These are phyloP conservation scores for Denticeps clupeoides DNA, from an alignment of 2,797 vertebrate genomes.

Conservation along the genomic window DNA sequence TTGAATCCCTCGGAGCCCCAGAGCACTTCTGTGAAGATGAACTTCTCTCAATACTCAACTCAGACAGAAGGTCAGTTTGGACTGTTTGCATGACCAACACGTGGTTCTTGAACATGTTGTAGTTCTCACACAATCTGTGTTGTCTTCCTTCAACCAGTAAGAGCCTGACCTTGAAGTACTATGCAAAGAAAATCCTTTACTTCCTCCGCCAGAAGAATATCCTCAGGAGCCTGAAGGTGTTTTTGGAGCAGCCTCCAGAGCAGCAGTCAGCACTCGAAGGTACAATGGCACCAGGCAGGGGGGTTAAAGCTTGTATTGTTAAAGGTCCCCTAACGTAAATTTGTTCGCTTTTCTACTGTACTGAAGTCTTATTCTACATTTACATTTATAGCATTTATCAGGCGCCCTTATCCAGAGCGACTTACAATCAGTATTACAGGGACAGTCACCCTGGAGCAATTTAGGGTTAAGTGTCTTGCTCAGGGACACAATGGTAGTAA, in stretches of 20 bases:
- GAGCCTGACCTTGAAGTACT: conserved; percentile 91
- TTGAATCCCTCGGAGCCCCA: conserved; percentile 84
- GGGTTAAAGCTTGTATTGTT: neutral
- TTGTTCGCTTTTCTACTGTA: neutral
- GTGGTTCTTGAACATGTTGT: no score
- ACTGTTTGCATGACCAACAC: neutral
- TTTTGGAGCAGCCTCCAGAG: conserved; percentile 72
- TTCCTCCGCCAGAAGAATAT: conserved; percentile 93
- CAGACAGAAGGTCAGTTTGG: conserved; percentile 74
- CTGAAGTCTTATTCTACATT: no score
- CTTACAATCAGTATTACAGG: no score
- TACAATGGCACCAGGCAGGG: no score
- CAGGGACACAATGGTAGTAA: no score
- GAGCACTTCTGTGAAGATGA: conserved; percentile 96
- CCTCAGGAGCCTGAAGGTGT: conserved; percentile 77
- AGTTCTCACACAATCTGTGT: neutral
- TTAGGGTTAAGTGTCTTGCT: no score
- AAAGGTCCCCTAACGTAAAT: neutral
- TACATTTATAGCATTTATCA: no score
- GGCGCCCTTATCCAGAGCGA: no score
- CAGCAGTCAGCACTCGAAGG: conserved; percentile 80
- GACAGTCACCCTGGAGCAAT: no score
- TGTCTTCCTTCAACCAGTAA: conserved; percentile 57
- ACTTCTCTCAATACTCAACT: conserved; percentile 84
- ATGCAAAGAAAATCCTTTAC: conserved; percentile 97